phyloP scores from a whole-genome alignment of 2,797 vertebrate genomes.

The Aythya fuligula region DNA sequence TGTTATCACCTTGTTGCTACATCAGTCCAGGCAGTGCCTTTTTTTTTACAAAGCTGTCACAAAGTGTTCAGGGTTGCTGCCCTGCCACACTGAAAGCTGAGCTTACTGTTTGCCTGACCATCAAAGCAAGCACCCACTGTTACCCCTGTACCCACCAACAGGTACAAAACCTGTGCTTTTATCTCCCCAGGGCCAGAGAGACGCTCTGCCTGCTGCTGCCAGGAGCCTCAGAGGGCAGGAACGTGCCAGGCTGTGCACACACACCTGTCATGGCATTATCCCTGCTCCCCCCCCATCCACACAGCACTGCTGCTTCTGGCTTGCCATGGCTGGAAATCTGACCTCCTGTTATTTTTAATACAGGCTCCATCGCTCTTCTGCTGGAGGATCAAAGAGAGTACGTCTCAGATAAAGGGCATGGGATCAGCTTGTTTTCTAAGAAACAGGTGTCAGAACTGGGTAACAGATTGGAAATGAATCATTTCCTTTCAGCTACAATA shows the following conservation, averaged over 20 bases:
- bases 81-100: background rate
- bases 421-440: background rate
- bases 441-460: background rate
- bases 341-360: constrained; percentile 9
- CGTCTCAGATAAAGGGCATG: background rate
- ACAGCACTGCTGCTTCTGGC: background rate
- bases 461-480: background rate
- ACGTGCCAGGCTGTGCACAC: background rate
- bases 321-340: background rate
- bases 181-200: background rate
- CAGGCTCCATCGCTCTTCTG: background rate
- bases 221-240: background rate
- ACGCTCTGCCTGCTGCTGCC: background rate
- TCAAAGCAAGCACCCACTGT: background rate
- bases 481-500: background rate
- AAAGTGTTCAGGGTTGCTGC: background rate
- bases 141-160: background rate
- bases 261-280: background rate
- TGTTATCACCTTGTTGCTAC: background rate
- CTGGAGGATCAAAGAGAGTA: background rate
- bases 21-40: no score
- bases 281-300: background rate
- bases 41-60: background rate
- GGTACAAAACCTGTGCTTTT: background rate
- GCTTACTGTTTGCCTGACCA: accelerated